Evolutionary conservation across 2,797 vertebrate species (phyloP).

Genomic region (Chelon labrosus): DNA sequence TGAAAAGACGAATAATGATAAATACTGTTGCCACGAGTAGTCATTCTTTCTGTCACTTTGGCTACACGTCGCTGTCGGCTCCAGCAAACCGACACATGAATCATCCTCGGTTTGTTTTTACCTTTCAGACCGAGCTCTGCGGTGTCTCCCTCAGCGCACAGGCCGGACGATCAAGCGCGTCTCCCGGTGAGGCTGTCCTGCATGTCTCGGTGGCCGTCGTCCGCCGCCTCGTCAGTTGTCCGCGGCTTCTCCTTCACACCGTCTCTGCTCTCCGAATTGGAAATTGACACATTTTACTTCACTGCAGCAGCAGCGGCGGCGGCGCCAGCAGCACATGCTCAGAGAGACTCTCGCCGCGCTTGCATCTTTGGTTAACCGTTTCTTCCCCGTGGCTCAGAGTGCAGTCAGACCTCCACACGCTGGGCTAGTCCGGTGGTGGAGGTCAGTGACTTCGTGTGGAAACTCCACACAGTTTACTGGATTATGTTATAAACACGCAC

Average conservation of each 20-base stretch:
- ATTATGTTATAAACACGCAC: too few relatives aligned
- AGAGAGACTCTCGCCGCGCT: slow-evolving; percentile 63
- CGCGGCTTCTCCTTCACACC: slow-evolving; percentile 41
- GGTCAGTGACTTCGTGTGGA: too few relatives aligned
- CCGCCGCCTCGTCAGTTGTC: slow-evolving; percentile 6
- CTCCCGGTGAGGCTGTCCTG: slow-evolving; percentile 24
- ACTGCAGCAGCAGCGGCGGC: slow-evolving; percentile 77
- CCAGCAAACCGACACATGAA: slow-evolving; percentile 32
- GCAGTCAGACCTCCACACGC: background rate
- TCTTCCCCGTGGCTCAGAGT: slow-evolving; percentile 32
- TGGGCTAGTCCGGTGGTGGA: too few relatives aligned
- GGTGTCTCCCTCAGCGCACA: slow-evolving; percentile 45
- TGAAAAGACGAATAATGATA: background rate
- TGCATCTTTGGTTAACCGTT: slow-evolving; percentile 72
- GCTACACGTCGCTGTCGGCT: slow-evolving; percentile 19
- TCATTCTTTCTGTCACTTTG: slow-evolving; percentile 18
- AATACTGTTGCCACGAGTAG: background rate
- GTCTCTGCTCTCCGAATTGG: slow-evolving; percentile 68
- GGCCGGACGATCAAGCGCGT: slow-evolving; percentile 37
- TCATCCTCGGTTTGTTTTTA: slow-evolving; percentile 41
- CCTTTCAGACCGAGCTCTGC: slow-evolving; percentile 61
- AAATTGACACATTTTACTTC: slow-evolving; percentile 83
- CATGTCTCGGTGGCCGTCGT: slow-evolving; percentile 30
- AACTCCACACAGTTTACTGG: too few relatives aligned
- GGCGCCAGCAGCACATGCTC: slow-evolving; percentile 79